phyloP scores from a whole-genome alignment of 2,888 invertebrate genomes.

The Coelinius sp. region DNA sequence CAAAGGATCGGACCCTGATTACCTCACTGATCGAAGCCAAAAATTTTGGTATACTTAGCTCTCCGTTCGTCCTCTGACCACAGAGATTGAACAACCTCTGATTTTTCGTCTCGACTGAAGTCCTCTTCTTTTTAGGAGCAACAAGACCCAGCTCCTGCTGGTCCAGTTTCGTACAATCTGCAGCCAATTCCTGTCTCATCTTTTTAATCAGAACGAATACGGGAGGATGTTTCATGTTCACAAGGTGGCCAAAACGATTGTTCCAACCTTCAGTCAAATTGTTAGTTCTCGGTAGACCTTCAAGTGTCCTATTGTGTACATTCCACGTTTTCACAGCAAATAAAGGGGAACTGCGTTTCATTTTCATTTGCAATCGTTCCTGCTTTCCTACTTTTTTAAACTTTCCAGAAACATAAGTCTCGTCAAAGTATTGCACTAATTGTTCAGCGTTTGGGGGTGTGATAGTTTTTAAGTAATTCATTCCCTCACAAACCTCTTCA shows the following conservation, averaged over 20 bases:
- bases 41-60: background rate
- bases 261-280: constrained; percentile 24
- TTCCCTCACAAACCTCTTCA: background rate
- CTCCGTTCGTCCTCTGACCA: background rate
- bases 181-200: background rate
- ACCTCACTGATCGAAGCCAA: background rate
- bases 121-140: background rate
- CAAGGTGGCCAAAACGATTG: background rate
- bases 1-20: background rate
- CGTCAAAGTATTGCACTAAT: constrained; percentile 1
- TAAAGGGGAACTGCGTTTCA: background rate
- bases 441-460: background rate
- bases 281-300: background rate
- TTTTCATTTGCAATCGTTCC: too few relatives aligned
- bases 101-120: background rate
- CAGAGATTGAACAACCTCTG: background rate
- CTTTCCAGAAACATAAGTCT: constrained; percentile 9
- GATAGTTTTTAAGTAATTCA: constrained; percentile 1
- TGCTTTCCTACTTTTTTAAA: background rate
- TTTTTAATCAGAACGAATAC: background rate
- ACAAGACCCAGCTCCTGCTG: background rate
- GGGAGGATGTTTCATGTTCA: background rate
- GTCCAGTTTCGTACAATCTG: background rate
- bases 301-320: background rate
- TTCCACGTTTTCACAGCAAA: background rate